Conservation (phyloP, 2,888 invertebrate species). For the Azorinus chamasolen region DNA sequence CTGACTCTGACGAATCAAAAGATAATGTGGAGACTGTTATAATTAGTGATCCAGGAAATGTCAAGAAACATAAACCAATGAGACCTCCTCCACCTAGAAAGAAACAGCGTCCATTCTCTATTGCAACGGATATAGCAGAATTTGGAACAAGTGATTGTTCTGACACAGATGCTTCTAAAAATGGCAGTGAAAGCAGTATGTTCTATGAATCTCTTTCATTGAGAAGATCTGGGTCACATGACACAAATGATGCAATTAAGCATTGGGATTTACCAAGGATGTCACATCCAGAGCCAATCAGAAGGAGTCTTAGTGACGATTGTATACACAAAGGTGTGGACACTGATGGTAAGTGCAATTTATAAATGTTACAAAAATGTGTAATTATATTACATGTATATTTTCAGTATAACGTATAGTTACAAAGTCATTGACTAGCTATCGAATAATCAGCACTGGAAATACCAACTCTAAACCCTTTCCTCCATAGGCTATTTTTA, state of each 20-base stretch:
- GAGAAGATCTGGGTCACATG: not conserved
- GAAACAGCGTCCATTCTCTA: conserved; percentile 62
- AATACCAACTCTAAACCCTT: too few species aligned
- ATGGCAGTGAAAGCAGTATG: conserved; percentile 22
- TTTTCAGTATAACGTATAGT: too few species aligned
- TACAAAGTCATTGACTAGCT: too few species aligned
- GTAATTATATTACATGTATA: too few species aligned
- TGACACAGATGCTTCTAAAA: conserved; percentile 32
- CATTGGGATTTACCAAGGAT: conserved; percentile 69
- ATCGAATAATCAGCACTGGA: too few species aligned
- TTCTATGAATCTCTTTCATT: conserved; percentile 59
- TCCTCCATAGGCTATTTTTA: too few species aligned
- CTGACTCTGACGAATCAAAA: too few species aligned
- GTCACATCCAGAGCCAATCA: conserved; percentile 61
- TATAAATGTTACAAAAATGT: too few species aligned
- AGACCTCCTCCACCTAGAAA: conserved; percentile 67
- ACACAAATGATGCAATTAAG: conserved; percentile 51
- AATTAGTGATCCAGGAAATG: not conserved
- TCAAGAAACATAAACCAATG: conserved; percentile 52
- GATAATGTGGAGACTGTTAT: not conserved
- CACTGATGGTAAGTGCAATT: conserved; percentile 44
- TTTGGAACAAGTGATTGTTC: conserved; percentile 30
- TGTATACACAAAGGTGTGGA: conserved; percentile 66
- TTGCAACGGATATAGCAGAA: conserved; percentile 52
- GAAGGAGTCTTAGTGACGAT: conserved; percentile 79